A percentile compares a stretch with the other conserved stretches of the same genome.
phyloP scores from a whole-genome alignment of 2,113 vertebrate species.

The Phalacrocorax aristotelis region DNA sequence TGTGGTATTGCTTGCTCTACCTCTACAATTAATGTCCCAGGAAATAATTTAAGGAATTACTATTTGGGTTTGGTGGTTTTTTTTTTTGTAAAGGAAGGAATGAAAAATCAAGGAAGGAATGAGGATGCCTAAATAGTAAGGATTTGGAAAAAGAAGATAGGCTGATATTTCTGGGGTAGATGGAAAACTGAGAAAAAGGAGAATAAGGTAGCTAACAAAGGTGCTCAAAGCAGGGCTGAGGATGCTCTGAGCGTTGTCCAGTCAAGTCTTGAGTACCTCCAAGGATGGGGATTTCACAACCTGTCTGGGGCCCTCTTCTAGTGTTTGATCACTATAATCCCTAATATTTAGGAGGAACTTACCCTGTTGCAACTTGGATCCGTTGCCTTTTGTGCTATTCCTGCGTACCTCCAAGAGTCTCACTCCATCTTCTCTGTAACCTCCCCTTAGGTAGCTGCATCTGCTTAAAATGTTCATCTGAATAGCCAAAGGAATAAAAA shows the following conservation, averaged over 20 bases:
- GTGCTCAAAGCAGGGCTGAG: not conserved
- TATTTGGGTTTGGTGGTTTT: too few relatives aligned
- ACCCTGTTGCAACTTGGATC: not conserved
- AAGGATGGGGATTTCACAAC: not conserved
- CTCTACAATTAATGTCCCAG: not conserved
- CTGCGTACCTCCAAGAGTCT: not conserved
- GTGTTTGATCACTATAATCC: not conserved
- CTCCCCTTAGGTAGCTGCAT: not conserved
- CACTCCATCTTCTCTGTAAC: not conserved
- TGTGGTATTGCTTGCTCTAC: not conserved
- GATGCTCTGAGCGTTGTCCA: not conserved
- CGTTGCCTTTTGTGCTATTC: fast-evolving
- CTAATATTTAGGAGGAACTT: not conserved
- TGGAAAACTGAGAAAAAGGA: not conserved
- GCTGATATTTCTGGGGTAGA: not conserved
- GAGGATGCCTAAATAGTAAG: not conserved
- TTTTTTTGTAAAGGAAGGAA: too few relatives aligned
- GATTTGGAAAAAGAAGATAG: not conserved
- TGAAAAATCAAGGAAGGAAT: not conserved
- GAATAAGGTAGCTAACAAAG: not conserved
- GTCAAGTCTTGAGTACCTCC: not conserved
- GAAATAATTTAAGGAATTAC: not conserved
- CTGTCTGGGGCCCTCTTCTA: not conserved
- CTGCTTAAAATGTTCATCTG: not conserved
- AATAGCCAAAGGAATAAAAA: not conserved